A percentile compares a stretch with the other conserved stretches of the same genome.
phyloP scores from a whole-genome alignment of 2,797 vertebrate species.

The Thripadectes ignobilis region DNA sequence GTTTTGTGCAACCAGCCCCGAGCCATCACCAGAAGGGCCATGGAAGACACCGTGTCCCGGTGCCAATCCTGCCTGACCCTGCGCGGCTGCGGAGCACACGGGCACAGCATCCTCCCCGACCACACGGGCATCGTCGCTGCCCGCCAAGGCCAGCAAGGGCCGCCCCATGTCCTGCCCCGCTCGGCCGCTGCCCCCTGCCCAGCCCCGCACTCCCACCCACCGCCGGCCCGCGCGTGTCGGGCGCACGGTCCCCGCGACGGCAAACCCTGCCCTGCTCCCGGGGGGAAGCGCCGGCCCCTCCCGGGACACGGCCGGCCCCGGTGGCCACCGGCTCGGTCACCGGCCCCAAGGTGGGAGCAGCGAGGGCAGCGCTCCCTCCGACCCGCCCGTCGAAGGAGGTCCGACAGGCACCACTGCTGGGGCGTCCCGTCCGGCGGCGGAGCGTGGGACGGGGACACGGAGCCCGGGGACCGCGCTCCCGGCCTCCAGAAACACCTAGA shows the following conservation, averaged over 20 bases:
- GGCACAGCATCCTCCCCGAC: too few species aligned
- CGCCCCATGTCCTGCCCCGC: neutral
- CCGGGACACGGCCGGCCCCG: neutral
- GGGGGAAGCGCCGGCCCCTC: accelerated
- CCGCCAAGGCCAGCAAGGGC: neutral
- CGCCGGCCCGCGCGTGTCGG: neutral
- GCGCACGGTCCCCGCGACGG: neutral
- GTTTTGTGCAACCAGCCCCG: too few species aligned
- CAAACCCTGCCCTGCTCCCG: neutral
- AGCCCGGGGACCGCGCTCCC: neutral
- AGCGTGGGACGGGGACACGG: neutral
- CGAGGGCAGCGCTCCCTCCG: neutral
- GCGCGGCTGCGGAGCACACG: neutral
- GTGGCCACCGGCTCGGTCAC: neutral
- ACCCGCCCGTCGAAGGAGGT: neutral
- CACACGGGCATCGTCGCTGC: accelerated
- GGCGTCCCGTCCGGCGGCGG: neutral
- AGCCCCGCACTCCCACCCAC: neutral
- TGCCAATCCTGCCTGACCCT: neutral
- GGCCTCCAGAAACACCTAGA: too few species aligned
- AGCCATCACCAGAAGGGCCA: neutral
- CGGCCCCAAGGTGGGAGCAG: neutral
- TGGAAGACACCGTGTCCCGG: accelerated
- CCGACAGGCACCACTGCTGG: neutral
- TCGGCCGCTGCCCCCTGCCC: neutral